phyloP scores from a whole-genome alignment of 2,888 invertebrate species.

The Gastracanthus pulcherrimus region DNA sequence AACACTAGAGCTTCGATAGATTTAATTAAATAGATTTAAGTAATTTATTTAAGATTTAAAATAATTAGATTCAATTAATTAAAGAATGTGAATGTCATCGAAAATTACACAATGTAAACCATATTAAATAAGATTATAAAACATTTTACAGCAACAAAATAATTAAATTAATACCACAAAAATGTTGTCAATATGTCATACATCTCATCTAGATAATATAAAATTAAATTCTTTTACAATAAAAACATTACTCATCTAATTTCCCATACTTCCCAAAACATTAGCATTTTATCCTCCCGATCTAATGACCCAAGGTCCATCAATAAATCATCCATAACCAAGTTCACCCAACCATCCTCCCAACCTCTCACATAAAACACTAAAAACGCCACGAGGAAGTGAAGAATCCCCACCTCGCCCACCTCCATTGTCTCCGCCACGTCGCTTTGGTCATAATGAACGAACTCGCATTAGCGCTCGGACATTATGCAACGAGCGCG shows the following conservation, averaged over 20 bases:
- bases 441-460: slow-evolving; percentile 3
- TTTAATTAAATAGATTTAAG: no score
- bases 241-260: neutral
- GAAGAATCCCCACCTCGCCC: neutral
- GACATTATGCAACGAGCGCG: slow-evolving; percentile 16
- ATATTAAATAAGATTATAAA: no score
- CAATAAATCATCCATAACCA: neutral
- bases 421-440: neutral
- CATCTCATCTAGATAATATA: no score
- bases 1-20: no score
- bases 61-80: no score
- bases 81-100: no score
- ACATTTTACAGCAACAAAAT: no score
- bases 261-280: neutral
- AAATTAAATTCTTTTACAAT: neutral
- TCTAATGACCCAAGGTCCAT: neutral
- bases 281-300: neutral
- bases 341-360: neutral
- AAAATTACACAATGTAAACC: no score
- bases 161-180: no score
- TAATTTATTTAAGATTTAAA: no score
- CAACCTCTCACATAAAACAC: neutral
- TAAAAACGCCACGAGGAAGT: neutral
- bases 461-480: neutral
- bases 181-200: no score